Evolutionary conservation across 2,888 invertebrate genomes (phyloP).

Genomic region (Leptinotarsa juncta): DNA sequence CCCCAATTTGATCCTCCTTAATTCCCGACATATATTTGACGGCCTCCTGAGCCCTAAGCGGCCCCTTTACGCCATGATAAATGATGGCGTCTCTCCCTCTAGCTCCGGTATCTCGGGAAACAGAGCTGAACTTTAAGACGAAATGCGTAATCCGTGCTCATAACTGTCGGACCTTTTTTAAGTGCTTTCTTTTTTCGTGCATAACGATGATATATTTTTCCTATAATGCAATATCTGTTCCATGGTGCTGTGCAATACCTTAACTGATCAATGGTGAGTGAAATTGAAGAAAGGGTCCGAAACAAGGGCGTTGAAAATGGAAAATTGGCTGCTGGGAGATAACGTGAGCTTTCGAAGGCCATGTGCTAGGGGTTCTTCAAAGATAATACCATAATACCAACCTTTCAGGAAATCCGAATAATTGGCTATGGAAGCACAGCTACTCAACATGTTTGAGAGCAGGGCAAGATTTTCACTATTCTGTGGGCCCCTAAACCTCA

Average conservation of each 20-base stretch:
- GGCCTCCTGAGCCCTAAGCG: slow-evolving; percentile 7
- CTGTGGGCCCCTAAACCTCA: too few relatives aligned
- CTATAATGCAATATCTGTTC: background rate
- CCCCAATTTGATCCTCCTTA: slow-evolving; percentile 17
- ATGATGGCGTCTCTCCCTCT: slow-evolving; percentile 3
- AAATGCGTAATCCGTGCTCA: slow-evolving; percentile 19
- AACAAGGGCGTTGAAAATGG: too few relatives aligned
- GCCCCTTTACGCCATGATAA: slow-evolving; percentile 3
- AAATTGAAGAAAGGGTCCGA: too few relatives aligned
- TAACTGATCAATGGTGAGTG: background rate
- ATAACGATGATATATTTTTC: slow-evolving; percentile 11
- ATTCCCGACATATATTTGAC: slow-evolving; percentile 19
- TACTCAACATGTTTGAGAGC: too few relatives aligned
- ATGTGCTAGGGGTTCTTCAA: too few relatives aligned
- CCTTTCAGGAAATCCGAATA: too few relatives aligned
- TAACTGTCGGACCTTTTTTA: slow-evolving; percentile 16
- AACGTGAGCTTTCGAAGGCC: too few relatives aligned
- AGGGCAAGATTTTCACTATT: too few relatives aligned
- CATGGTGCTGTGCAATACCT: background rate
- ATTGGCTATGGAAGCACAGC: too few relatives aligned
- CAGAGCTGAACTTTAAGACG: slow-evolving; percentile 3
- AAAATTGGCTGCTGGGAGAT: too few relatives aligned
- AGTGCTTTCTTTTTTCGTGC: slow-evolving; percentile 3
- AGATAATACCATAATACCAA: too few relatives aligned
- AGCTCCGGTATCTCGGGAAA: slow-evolving; percentile 14